Conservation (phyloP, 2,113 vertebrate genomes). For the Hippocampus barbouri region DNA sequence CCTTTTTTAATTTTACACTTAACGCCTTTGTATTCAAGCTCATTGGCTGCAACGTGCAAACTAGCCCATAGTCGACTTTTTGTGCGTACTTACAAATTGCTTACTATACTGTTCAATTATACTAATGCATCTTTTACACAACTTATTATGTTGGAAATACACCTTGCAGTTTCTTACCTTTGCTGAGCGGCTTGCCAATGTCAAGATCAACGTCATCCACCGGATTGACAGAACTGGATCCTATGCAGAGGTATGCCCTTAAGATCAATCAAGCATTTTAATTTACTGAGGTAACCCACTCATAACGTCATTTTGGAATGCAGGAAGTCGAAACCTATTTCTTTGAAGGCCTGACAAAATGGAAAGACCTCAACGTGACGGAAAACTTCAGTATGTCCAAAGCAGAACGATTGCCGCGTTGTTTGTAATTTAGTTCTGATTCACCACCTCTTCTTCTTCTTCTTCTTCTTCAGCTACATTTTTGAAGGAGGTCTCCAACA, state of each 20-base stretch:
- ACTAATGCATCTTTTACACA: no score
- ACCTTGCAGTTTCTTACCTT: slow-evolving; percentile 90
- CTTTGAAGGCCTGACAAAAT: slow-evolving; percentile 89
- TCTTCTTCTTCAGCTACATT: slow-evolving; percentile 75
- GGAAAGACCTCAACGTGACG: slow-evolving; percentile 93
- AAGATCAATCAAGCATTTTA: not conserved
- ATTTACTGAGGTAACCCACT: not conserved
- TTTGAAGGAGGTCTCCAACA: slow-evolving; percentile 83
- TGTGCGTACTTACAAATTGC: not conserved
- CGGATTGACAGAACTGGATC: slow-evolving; percentile 90
- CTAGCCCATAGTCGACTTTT: not conserved
- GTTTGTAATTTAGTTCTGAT: not conserved
- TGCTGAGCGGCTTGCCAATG: slow-evolving; percentile 88
- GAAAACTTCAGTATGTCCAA: slow-evolving; percentile 84
- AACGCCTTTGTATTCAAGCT: not conserved
- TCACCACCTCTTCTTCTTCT: not conserved
- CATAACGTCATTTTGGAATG: slow-evolving; percentile 28
- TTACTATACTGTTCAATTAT: not conserved
- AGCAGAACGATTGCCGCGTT: not conserved
- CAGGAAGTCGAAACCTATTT: slow-evolving; percentile 97
- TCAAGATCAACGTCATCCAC: slow-evolving; percentile 95
- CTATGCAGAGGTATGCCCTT: slow-evolving; percentile 84
- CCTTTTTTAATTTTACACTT: not conserved
- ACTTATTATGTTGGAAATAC: not conserved
- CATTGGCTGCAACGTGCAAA: not conserved